These are phyloP conservation scores for Novumbra hubbsi DNA, from an alignment of 2,797 vertebrate genomes.

Conservation along the genomic window DNA sequence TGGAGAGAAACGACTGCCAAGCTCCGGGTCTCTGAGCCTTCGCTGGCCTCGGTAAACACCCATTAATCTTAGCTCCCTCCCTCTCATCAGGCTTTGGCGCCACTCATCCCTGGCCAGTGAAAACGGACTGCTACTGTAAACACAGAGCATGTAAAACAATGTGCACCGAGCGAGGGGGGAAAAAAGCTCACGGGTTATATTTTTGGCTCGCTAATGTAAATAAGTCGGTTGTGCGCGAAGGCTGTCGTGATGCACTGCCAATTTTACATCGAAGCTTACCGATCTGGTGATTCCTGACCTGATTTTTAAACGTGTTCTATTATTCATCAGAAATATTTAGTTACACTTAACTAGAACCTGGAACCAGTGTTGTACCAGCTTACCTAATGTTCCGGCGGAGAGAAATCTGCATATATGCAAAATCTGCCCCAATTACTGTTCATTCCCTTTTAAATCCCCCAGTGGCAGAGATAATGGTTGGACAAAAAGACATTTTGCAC, in stretches of 20 bases:
- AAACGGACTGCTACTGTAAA: slow-evolving; percentile 22
- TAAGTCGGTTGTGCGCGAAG: neutral
- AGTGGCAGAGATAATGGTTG: slow-evolving; percentile 6
- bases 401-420: slow-evolving; percentile 31
- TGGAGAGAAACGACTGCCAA: neutral
- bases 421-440: slow-evolving; percentile 40
- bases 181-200: neutral
- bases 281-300: neutral
- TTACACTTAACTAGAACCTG: neutral
- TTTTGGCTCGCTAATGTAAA: neutral
- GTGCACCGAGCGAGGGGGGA: neutral
- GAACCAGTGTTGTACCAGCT: neutral
- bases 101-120: slow-evolving; percentile 15
- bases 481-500: neutral
- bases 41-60: slow-evolving; percentile 26
- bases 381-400: neutral
- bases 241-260: neutral
- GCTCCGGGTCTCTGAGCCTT: neutral
- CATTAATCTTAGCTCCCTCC: slow-evolving; percentile 24
- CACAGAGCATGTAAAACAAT: slow-evolving; percentile 16
- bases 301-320: neutral
- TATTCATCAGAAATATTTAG: neutral
- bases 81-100: slow-evolving; percentile 5
- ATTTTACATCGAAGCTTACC: neutral
- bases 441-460: slow-evolving; percentile 19